phyloP scores from a whole-genome alignment of 2,888 invertebrate genomes.

The Diaphora mendica region DNA sequence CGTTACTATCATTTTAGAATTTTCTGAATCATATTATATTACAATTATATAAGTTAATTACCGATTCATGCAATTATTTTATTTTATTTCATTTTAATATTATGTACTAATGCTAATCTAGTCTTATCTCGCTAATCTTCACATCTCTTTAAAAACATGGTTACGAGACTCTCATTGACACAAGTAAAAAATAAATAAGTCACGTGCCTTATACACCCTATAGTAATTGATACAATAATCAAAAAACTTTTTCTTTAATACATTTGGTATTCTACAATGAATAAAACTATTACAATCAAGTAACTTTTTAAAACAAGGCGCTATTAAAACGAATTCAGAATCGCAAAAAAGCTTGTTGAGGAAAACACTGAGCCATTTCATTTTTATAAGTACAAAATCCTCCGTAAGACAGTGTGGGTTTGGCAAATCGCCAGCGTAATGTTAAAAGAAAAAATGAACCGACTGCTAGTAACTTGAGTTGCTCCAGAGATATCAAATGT shows the following conservation, averaged over 20 bases:
- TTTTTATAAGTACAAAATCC: constrained; percentile 40
- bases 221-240: no score
- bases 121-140: no score
- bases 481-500: constrained; percentile 31
- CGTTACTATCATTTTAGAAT: neutral
- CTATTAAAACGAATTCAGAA: constrained; percentile 16
- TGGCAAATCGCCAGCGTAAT: constrained; percentile 42
- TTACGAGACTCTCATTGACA: neutral
- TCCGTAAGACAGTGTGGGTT: constrained; percentile 33
- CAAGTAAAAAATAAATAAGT: neutral
- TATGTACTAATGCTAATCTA: neutral
- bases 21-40: neutral
- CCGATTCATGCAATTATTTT: neutral
- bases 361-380: constrained; percentile 18
- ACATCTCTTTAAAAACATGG: neutral
- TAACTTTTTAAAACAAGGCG: constrained; percentile 1
- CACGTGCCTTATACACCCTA: neutral
- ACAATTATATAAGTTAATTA: neutral
- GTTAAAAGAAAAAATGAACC: constrained; percentile 38
- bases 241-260: neutral
- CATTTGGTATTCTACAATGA: neutral
- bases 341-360: constrained; percentile 17
- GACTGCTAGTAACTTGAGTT: constrained; percentile 38
- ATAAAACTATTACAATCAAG: neutral
- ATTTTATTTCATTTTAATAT: neutral